These are phyloP conservation scores for Rotaria magnacalcarata DNA, from an alignment of 2,888 invertebrate species.

Conservation along the genomic window DNA sequence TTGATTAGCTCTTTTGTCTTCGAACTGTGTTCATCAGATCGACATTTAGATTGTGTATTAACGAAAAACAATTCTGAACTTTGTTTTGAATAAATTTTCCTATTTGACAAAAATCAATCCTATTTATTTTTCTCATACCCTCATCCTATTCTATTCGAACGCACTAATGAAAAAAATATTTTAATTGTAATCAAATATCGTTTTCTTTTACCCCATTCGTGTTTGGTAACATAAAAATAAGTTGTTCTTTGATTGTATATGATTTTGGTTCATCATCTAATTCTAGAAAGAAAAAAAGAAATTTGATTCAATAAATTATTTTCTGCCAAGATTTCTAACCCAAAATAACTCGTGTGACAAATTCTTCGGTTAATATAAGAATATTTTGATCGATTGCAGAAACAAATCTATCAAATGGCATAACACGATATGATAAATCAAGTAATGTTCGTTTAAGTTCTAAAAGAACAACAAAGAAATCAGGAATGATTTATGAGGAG, in stretches of 20 bases:
- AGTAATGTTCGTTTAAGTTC: background rate
- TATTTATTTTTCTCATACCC: too few species aligned
- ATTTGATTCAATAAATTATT: background rate
- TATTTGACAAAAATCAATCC: too few species aligned
- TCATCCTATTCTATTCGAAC: too few species aligned
- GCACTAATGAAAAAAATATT: too few species aligned
- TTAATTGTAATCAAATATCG: too few species aligned
- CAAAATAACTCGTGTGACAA: background rate
- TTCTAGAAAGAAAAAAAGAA: background rate
- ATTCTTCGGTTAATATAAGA: background rate
- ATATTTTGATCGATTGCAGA: background rate
- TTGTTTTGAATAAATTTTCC: too few species aligned
- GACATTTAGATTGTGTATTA: too few species aligned
- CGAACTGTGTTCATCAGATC: too few species aligned
- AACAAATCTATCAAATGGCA: constrained; percentile 25
- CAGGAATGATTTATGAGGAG: background rate
- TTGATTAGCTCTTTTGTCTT: too few species aligned
- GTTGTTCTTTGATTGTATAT: background rate
- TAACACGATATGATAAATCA: background rate
- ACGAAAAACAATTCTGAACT: too few species aligned
- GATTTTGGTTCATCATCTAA: background rate
- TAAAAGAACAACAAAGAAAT: background rate
- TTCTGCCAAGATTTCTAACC: background rate
- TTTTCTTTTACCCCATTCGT: background rate
- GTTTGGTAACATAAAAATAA: constrained; percentile 12